Percentiles rank a stretch among this genome's conserved stretches.
phyloP scores from a whole-genome alignment of 2,888 invertebrate genomes.

The Zygogramma bicolorata region DNA sequence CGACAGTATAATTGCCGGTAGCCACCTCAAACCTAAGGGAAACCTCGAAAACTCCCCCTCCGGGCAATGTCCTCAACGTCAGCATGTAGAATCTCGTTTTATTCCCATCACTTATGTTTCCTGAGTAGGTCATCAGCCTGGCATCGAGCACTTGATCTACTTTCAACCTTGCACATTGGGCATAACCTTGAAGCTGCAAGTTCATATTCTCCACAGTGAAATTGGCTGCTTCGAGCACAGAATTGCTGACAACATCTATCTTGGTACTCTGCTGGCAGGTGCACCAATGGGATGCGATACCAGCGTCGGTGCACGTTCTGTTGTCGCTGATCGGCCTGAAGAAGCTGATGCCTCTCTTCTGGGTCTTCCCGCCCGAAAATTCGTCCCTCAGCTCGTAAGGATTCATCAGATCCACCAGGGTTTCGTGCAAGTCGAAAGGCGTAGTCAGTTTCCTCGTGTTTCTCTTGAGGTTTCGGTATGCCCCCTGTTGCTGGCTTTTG shows the following conservation, averaged over 20 bases:
- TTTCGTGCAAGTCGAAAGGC: slow-evolving; percentile 87
- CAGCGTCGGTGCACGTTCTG: slow-evolving; percentile 83
- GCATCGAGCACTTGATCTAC: slow-evolving; percentile 76
- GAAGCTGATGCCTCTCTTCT: slow-evolving; percentile 69
- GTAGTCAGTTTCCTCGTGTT: slow-evolving; percentile 83
- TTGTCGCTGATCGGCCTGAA: slow-evolving; percentile 79
- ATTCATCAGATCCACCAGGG: slow-evolving; percentile 77
- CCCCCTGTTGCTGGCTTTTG: slow-evolving; percentile 71
- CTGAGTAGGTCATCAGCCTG: slow-evolving; percentile 71
- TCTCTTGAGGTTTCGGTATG: slow-evolving; percentile 73
- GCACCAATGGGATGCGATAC: slow-evolving; percentile 88
- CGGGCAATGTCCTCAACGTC: slow-evolving; percentile 75
- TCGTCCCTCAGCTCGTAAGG: slow-evolving; percentile 53
- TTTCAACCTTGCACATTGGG: slow-evolving; percentile 75
- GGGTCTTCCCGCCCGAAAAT: slow-evolving; percentile 54
- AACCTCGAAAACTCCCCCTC: slow-evolving; percentile 82
- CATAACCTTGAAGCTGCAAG: slow-evolving; percentile 70
- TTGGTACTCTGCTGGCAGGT: slow-evolving; percentile 81
- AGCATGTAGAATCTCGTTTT: slow-evolving; percentile 73
- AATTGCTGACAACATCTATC: slow-evolving; percentile 69
- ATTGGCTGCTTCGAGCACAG: slow-evolving; percentile 72
- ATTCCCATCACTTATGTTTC: slow-evolving; percentile 59
- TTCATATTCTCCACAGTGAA: slow-evolving; percentile 78
- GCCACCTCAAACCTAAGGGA: slow-evolving; percentile 72
- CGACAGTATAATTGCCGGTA: slow-evolving; percentile 66